Evolutionary conservation across 2,888 invertebrate species (phyloP).

Genomic region (Aporophyla nigra): DNA sequence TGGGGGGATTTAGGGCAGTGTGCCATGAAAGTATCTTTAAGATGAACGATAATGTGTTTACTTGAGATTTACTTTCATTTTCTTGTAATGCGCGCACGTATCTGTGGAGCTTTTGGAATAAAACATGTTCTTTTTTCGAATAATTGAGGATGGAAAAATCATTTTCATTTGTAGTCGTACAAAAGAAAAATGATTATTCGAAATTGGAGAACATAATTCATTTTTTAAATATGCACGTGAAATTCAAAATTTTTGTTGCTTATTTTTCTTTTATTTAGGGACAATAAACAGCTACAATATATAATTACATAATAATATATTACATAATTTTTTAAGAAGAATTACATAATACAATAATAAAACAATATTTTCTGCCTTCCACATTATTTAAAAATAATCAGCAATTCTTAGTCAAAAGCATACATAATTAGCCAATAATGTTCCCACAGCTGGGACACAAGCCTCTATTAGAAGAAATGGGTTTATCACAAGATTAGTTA

Average conservation of each 20-base stretch:
- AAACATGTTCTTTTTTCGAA: neutral
- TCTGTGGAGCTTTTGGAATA: conserved; percentile 12
- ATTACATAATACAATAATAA: neutral
- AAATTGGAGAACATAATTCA: neutral
- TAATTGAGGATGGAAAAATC: conserved; percentile 10
- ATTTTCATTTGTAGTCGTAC: neutral
- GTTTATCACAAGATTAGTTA: neutral
- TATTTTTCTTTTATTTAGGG: no score
- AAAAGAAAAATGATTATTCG: neutral
- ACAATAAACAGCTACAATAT: no score
- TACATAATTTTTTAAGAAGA: no score
- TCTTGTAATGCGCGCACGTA: conserved; percentile 24
- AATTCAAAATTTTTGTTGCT: neutral
- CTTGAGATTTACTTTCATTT: conserved; percentile 59
- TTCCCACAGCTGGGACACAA: neutral
- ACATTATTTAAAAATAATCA: neutral
- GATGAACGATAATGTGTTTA: conserved; percentile 56
- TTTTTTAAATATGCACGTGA: no score
- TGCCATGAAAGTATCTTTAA: conserved; percentile 68
- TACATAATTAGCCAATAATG: neutral
- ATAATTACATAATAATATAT: no score
- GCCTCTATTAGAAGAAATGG: neutral
- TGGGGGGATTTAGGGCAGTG: conserved; percentile 77
- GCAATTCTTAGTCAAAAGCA: neutral
- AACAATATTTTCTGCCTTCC: neutral